Evolutionary conservation across 2,888 invertebrate species (phyloP).

Genomic region (Drosophila rubida): DNA sequence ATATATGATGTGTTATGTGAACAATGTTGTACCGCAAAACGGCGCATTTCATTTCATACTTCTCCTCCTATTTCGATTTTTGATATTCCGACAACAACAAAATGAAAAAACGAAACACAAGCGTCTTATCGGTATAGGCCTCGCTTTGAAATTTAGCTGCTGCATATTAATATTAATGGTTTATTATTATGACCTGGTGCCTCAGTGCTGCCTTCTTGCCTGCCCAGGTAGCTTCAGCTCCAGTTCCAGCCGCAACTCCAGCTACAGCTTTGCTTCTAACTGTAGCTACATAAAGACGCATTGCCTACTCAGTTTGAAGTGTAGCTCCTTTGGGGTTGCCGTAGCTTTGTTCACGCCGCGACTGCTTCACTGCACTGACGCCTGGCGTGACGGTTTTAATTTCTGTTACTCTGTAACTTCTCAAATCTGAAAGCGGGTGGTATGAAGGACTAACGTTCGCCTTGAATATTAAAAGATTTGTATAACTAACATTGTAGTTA

Average conservation of each 20-base stretch:
- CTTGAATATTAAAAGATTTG: no score
- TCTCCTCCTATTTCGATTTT: slow-evolving; percentile 61
- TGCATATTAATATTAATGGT: slow-evolving; percentile 75
- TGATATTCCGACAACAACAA: slow-evolving; percentile 39
- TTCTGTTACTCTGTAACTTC: slow-evolving; percentile 48
- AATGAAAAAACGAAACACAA: slow-evolving; percentile 4
- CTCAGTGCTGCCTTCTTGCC: slow-evolving; percentile 38
- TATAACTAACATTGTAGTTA: no score
- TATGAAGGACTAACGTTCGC: no score
- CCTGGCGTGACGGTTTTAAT: slow-evolving; percentile 83
- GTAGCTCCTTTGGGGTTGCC: slow-evolving; percentile 62
- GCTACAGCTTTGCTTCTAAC: slow-evolving; percentile 11
- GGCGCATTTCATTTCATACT: slow-evolving; percentile 29
- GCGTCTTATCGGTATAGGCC: slow-evolving; percentile 2
- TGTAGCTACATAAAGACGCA: slow-evolving; percentile 10
- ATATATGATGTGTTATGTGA: slow-evolving; percentile 22
- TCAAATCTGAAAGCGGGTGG: neutral
- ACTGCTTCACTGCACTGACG: slow-evolving; percentile 76
- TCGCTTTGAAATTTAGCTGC: slow-evolving; percentile 41
- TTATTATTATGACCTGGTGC: slow-evolving; percentile 77
- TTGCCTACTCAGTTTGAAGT: slow-evolving; percentile 23
- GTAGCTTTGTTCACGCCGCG: slow-evolving; percentile 73
- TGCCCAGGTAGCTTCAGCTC: slow-evolving; percentile 11
- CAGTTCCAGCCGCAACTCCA: slow-evolving; percentile 9
- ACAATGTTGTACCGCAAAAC: slow-evolving; percentile 19